Conservation (phyloP, 2,797 vertebrate species). For the Sylvilagus floridanus region DNA sequence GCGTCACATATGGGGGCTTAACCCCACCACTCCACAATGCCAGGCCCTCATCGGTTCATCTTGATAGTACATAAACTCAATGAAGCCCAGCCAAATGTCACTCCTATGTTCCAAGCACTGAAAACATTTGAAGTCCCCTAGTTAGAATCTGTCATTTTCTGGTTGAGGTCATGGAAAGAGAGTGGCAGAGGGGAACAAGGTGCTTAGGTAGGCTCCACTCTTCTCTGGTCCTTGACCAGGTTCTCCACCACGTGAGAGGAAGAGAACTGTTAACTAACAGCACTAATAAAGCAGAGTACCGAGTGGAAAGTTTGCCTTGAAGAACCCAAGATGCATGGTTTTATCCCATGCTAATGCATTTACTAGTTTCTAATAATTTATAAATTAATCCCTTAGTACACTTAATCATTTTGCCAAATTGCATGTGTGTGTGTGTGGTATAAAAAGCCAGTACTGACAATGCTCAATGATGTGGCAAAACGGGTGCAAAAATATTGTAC, state of each 20-base stretch:
- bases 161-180: neutral
- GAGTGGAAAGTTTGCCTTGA: neutral
- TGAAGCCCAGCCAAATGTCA: neutral
- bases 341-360: neutral
- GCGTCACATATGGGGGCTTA: too few species aligned
- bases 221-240: neutral
- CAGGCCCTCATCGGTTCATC: neutral
- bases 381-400: neutral
- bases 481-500: neutral
- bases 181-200: neutral
- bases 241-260: neutral
- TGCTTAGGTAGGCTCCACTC: neutral
- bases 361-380: conserved; percentile 5
- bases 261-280: neutral
- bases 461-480: neutral
- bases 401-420: neutral
- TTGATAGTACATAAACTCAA: neutral
- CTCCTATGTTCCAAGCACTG: neutral
- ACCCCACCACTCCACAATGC: too few species aligned
- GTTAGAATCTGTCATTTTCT: neutral
- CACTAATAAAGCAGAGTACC: neutral
- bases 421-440: too few species aligned
- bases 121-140: neutral
- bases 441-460: neutral
- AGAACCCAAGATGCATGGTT: neutral